Evolutionary conservation across 1,140 invertebrate genomes (phyloP).

Genomic region (Zaprionus gabonicus): DNA sequence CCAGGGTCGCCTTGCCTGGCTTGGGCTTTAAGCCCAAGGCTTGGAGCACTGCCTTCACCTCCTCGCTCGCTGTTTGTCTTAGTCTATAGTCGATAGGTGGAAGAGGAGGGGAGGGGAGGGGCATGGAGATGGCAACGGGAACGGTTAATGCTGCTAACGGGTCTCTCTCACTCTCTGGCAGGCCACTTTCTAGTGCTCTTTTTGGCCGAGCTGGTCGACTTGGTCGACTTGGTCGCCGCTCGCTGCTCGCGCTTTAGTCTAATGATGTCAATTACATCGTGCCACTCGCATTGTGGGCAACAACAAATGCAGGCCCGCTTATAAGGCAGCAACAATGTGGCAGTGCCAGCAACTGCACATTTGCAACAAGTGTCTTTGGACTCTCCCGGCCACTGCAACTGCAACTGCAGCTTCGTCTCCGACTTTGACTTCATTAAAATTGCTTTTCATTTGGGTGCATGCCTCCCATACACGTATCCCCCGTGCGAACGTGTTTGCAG

Average conservation of each 20-base stretch:
- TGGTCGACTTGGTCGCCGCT: conserved; percentile 3
- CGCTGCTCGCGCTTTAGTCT: conserved; percentile 73
- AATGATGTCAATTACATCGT: conserved; percentile 82
- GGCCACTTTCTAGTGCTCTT: conserved; percentile 74
- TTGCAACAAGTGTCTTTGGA: conserved; percentile 50
- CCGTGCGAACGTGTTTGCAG: too few species aligned
- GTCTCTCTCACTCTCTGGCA: conserved; percentile 21
- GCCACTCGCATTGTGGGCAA: conserved; percentile 77
- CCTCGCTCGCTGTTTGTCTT: conserved; percentile 15
- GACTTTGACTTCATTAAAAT: conserved; percentile 77
- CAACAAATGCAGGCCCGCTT: conserved; percentile 74
- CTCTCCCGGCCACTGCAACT: not conserved
- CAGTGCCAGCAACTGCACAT: conserved; percentile 43
- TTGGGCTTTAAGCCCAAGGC: not conserved
- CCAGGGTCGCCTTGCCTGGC: not conserved
- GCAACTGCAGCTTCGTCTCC: conserved; percentile 27
- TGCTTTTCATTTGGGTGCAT: conserved; percentile 70
- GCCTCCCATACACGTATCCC: conserved; percentile 40
- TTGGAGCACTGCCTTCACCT: not conserved
- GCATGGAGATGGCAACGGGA: conserved; percentile 10
- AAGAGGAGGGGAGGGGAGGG: not conserved
- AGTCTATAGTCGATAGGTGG: conserved; percentile 8
- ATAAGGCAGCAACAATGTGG: conserved; percentile 77
- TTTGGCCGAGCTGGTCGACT: conserved; percentile 37
- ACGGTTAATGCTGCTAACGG: conserved; percentile 49